A percentile compares a stretch with the other conserved stretches of the same genome.
Evolutionary conservation across 2,113 vertebrate species (phyloP).

Genomic region (Diphyllodes magnificus): DNA sequence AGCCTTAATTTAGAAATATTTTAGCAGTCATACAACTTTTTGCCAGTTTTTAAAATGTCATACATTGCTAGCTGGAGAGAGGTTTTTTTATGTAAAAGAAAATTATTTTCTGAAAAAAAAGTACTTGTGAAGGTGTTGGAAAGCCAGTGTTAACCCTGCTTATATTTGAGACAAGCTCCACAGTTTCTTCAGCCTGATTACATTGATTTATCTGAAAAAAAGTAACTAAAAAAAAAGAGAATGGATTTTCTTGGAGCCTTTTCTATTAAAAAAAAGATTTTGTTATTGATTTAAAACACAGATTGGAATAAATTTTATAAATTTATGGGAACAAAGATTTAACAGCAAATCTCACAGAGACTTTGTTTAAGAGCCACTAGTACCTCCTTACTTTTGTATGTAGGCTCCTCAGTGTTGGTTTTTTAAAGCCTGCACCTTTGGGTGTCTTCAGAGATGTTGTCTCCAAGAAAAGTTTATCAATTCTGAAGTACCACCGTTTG

Average conservation of each 20-base stretch:
- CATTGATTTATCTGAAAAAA: not conserved
- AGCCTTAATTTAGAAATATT: not conserved
- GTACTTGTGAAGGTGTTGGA: not conserved
- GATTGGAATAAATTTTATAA: not conserved
- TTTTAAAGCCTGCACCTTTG: not conserved
- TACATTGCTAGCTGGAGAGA: not conserved
- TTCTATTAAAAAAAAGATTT: not conserved
- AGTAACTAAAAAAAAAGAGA: too few relatives aligned
- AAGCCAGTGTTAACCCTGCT: not conserved
- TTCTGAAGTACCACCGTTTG: not conserved
- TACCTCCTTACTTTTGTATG: not conserved
- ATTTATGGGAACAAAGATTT: not conserved
- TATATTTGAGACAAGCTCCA: not conserved
- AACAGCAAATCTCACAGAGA: not conserved
- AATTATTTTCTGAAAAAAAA: not conserved
- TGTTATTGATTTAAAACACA: not conserved
- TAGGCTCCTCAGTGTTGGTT: not conserved
- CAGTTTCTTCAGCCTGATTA: not conserved
- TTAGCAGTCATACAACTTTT: not conserved
- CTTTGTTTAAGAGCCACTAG: not conserved
- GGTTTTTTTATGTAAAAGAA: not conserved
- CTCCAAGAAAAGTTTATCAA: not conserved
- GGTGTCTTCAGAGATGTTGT: not conserved
- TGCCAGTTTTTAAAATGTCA: not conserved
- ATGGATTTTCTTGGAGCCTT: not conserved